Percentiles rank a stretch among this genome's conserved stretches.
phyloP scores from a whole-genome alignment of 2,797 vertebrate species.

The Liasis olivaceus region DNA sequence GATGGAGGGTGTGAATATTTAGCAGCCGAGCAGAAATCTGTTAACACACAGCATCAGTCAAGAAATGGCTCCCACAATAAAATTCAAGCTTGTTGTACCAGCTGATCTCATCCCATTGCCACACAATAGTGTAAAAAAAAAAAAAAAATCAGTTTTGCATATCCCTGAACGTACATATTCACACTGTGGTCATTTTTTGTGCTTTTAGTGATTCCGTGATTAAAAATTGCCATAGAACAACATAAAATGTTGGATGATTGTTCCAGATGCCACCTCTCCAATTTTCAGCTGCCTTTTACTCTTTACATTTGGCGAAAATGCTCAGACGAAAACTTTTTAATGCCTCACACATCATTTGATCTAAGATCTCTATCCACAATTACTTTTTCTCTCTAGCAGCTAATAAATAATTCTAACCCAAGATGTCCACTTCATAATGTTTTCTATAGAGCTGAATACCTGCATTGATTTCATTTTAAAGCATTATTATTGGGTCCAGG shows the following conservation, averaged over 20 bases:
- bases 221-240: not conserved
- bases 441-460: not conserved
- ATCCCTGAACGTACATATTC: not conserved
- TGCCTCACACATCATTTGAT: not conserved
- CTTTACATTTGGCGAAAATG: not conserved
- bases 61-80: not conserved
- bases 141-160: not conserved
- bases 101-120: not conserved
- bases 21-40: not conserved
- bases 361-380: too few species aligned
- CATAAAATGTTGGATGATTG: not conserved
- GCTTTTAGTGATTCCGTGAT: not conserved
- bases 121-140: not conserved
- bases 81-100: not conserved
- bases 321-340: not conserved
- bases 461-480: not conserved
- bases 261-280: not conserved
- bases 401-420: not conserved
- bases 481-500: too few species aligned
- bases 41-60: not conserved
- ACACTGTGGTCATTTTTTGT: not conserved
- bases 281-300: not conserved
- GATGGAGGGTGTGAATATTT: not conserved
- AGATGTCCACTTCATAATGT: not conserved
- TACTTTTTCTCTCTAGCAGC: not conserved